Percentiles rank a stretch among this genome's conserved stretches.
Evolutionary conservation across 2,888 invertebrate genomes (phyloP).

Genomic region (Lathronympha strigana): DNA sequence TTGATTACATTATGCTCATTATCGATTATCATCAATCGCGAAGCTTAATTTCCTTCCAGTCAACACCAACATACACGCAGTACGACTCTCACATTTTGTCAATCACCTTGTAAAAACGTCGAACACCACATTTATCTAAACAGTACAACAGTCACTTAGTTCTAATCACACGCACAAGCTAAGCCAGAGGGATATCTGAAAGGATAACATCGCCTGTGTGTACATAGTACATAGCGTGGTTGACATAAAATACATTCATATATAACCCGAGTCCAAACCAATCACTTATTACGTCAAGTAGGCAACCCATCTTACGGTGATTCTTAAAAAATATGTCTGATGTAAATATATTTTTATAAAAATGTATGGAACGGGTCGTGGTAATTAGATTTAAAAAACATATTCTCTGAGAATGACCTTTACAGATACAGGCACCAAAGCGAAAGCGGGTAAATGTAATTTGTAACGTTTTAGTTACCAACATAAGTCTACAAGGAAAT

Average conservation of each 20-base stretch:
- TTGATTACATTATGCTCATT: conserved; percentile 22
- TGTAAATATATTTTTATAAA: too few relatives aligned
- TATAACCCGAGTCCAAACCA: conserved; percentile 67
- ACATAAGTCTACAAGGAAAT: conserved; percentile 7
- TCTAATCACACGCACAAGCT: conserved; percentile 65
- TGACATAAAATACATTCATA: conserved; percentile 47
- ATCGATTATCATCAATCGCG: conserved; percentile 40
- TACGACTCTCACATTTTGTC: conserved; percentile 35
- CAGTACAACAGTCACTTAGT: conserved; percentile 56
- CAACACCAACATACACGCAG: conserved; percentile 6
- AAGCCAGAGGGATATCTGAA: conserved; percentile 65
- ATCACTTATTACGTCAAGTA: background rate
- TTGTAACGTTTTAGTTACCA: conserved; percentile 1
- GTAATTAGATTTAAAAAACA: too few relatives aligned
- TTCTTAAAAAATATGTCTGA: too few relatives aligned
- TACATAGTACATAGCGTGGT: conserved; percentile 63
- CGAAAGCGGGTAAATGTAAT: conserved; percentile 13
- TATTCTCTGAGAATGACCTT: too few relatives aligned
- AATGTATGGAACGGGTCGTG: too few relatives aligned
- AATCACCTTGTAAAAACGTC: conserved; percentile 55
- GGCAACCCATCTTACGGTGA: too few relatives aligned
- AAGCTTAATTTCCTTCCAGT: conserved; percentile 33
- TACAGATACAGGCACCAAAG: conserved; percentile 5
- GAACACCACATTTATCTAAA: conserved; percentile 58
- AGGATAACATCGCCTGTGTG: conserved; percentile 71